Conservation (phyloP, 2,797 vertebrate genomes). For the Pteronotus mesoamericanus region DNA sequence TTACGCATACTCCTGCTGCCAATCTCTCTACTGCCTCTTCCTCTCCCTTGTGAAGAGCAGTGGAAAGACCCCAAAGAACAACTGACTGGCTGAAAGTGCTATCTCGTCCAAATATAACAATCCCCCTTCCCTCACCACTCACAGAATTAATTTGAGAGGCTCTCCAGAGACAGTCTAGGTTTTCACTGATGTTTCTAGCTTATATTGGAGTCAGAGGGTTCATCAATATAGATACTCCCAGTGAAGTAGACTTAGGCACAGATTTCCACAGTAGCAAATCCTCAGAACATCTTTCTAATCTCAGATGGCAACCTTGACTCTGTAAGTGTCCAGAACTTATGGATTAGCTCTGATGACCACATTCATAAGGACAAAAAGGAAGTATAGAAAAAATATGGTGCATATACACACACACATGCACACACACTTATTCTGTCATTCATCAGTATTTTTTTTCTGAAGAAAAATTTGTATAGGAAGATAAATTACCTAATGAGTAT, state of each 20-base stretch:
- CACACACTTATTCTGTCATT: background rate
- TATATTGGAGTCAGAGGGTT: background rate
- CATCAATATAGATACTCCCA: background rate
- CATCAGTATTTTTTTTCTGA: background rate
- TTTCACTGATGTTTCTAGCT: background rate
- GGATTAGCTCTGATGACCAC: background rate
- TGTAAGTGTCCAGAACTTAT: background rate
- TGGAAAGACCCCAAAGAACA: background rate
- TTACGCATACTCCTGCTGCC: background rate
- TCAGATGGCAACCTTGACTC: background rate
- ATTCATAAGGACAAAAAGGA: background rate
- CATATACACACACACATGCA: background rate
- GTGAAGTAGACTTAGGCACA: background rate
- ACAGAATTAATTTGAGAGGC: background rate
- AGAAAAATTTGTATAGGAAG: background rate
- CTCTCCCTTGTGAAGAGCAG: background rate
- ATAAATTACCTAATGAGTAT: background rate
- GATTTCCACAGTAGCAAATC: background rate
- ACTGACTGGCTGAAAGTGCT: fast-evolving
- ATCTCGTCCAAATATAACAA: background rate
- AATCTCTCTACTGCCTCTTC: background rate
- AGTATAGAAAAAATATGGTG: background rate
- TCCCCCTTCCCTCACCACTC: background rate
- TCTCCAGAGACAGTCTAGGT: background rate
- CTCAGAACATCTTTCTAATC: too few species aligned